Evolutionary conservation across 2,797 vertebrate species (phyloP).

Genomic region (Aeoliscus strigatus): DNA sequence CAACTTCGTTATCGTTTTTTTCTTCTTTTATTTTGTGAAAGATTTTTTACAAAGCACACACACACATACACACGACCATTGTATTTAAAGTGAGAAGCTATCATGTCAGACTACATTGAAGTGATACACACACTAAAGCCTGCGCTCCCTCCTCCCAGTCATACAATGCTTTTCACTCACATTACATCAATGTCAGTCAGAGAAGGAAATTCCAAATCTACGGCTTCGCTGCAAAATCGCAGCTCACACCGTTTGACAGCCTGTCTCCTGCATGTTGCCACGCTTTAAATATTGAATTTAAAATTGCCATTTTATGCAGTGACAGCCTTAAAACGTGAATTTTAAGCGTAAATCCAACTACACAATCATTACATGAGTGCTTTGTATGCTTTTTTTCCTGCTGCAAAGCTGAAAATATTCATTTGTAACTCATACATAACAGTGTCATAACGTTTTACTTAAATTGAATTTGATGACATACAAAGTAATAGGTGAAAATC

Average conservation of each 20-base stretch:
- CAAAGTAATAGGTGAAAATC: no score
- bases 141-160: constrained; percentile 24
- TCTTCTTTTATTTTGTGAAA: constrained; percentile 61
- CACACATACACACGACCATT: constrained; percentile 14
- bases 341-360: neutral
- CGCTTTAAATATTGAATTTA: constrained; percentile 21
- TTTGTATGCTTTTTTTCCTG: no score
- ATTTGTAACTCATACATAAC: no score
- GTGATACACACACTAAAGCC: constrained; percentile 42
- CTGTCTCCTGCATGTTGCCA: constrained; percentile 9
- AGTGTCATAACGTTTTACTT: no score
- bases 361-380: no score
- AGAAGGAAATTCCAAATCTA: constrained; percentile 21
- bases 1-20: no score
- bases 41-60: constrained; percentile 49
- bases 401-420: no score
- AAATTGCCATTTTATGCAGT: constrained; percentile 8
- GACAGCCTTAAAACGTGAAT: neutral
- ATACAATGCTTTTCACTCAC: constrained; percentile 26
- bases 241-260: constrained; percentile 11
- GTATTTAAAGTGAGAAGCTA: constrained; percentile 53
- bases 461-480: no score
- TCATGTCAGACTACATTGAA: constrained; percentile 60
- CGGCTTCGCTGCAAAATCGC: constrained; percentile 10
- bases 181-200: constrained; percentile 44